Conservation (phyloP, 2,797 vertebrate species). For the Enteromius fasciolatus region DNA sequence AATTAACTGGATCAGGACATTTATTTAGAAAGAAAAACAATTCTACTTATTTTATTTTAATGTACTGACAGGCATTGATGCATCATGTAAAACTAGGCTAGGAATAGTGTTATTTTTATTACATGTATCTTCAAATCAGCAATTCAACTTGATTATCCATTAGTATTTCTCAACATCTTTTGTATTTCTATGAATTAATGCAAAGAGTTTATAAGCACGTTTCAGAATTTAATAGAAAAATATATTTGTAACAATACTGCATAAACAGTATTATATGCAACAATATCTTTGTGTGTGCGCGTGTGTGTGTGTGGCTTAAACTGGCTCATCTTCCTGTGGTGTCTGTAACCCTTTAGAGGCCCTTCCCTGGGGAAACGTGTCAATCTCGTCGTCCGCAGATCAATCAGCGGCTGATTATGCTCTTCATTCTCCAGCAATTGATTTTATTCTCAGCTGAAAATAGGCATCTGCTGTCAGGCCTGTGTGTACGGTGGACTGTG, state of each 20-base stretch:
- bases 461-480: slow-evolving; percentile 68
- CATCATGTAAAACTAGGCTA: neutral
- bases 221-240: neutral
- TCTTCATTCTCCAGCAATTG: slow-evolving; percentile 69
- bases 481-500: slow-evolving; percentile 53
- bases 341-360: slow-evolving; percentile 63
- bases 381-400: slow-evolving; percentile 65
- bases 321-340: slow-evolving; percentile 44
- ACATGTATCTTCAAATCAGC: neutral
- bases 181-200: neutral
- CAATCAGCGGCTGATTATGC: slow-evolving; percentile 68
- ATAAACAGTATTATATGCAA: neutral
- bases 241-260: neutral
- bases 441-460: slow-evolving; percentile 73
- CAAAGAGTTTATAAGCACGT: neutral
- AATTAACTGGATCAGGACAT: neutral
- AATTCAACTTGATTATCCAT: neutral
- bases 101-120: neutral
- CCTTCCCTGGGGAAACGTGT: slow-evolving; percentile 66
- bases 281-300: slow-evolving; percentile 39
- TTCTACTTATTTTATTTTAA: neutral
- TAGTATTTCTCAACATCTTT: neutral
- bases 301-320: slow-evolving; percentile 40
- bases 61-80: neutral
- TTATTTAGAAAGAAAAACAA: neutral